These are phyloP conservation scores for Scolopax rusticola DNA, from an alignment of 2,797 vertebrate species.

Conservation along the genomic window DNA sequence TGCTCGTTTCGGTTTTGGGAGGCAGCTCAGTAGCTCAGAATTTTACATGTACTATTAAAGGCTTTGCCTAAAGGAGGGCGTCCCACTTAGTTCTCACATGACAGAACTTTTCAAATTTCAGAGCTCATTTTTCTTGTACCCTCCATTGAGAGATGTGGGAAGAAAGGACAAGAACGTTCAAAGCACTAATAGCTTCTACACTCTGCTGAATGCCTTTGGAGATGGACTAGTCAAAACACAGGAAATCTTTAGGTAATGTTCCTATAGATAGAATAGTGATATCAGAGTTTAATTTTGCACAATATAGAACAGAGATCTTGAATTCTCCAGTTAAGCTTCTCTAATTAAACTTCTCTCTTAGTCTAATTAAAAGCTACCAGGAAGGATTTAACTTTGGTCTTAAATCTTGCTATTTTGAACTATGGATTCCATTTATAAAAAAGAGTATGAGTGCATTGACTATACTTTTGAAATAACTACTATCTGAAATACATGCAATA, in stretches of 20 bases:
- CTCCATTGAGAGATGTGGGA: not conserved
- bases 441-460: not conserved
- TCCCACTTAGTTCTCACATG: not conserved
- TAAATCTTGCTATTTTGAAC: not conserved
- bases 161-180: not conserved
- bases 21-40: not conserved
- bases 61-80: not conserved
- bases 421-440: not conserved
- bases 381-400: not conserved
- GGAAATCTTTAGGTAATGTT: not conserved
- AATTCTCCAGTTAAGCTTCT: not conserved
- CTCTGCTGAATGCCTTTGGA: not conserved
- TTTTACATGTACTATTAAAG: not conserved
- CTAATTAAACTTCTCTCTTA: not conserved
- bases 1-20: not conserved
- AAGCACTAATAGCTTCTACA: not conserved
- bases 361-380: not conserved
- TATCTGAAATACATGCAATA: not conserved
- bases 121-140: not conserved
- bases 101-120: not conserved
- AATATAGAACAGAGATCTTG: not conserved
- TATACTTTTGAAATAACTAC: not conserved
- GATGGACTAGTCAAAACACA: not conserved
- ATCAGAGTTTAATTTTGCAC: not conserved
- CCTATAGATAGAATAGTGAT: not conserved